Conservation (phyloP, 2,797 vertebrate genomes). For the Kryptopterus vitreolus region DNA sequence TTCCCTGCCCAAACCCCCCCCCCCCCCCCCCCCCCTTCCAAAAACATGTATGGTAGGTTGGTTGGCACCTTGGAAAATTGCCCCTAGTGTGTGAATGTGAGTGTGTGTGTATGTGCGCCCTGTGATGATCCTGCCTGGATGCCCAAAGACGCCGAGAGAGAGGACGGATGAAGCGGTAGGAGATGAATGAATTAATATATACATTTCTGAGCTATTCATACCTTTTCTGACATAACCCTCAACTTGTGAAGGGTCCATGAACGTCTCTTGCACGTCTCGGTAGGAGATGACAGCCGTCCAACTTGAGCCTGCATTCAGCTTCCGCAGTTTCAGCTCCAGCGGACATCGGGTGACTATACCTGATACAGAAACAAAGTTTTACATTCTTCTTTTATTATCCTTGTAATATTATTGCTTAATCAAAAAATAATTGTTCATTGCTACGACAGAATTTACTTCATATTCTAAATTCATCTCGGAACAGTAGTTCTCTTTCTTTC, state of each 20-base stretch:
- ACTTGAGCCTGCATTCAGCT: not conserved
- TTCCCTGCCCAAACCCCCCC: too few relatives aligned
- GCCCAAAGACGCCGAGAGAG: too few relatives aligned
- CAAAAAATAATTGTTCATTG: not conserved
- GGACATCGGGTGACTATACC: slow-evolving; percentile 63
- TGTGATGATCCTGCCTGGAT: too few relatives aligned
- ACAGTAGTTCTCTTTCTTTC: not conserved
- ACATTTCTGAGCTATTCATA: slow-evolving; percentile 13
- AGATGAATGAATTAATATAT: not conserved
- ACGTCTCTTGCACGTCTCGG: slow-evolving; percentile 43
- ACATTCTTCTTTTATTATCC: not conserved
- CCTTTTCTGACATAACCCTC: slow-evolving; percentile 49
- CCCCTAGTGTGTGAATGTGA: too few relatives aligned
- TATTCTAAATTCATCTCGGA: not conserved
- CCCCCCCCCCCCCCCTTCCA: too few relatives aligned
- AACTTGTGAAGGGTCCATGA: slow-evolving; percentile 50
- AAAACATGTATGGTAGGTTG: too few relatives aligned
- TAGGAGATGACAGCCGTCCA: slow-evolving; percentile 55
- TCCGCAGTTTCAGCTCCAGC: slow-evolving; percentile 59
- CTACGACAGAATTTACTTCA: not conserved
- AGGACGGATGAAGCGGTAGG: too few relatives aligned
- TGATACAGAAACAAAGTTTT: slow-evolving; percentile 19
- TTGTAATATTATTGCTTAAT: not conserved
- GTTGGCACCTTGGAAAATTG: too few relatives aligned
- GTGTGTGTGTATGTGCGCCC: too few relatives aligned